Evolutionary conservation across 2,888 invertebrate species (phyloP).

Genomic region (Marronus borbonicus): DNA sequence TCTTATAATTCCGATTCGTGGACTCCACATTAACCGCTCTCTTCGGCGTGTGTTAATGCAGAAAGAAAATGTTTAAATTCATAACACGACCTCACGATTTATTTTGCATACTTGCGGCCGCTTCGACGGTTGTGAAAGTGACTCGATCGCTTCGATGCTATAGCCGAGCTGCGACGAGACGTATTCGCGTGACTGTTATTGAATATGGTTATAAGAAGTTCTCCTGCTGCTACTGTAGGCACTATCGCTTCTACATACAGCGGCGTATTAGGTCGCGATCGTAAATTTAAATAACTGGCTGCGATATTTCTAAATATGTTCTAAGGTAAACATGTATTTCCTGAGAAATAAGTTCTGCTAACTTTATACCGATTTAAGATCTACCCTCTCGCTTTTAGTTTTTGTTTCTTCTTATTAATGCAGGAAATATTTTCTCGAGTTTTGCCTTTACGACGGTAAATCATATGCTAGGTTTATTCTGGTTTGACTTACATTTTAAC

Average conservation of each 20-base stretch:
- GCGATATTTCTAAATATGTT: constrained; percentile 36
- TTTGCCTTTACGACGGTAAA: too few species aligned
- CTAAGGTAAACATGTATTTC: constrained; percentile 36
- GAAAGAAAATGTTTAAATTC: constrained; percentile 50
- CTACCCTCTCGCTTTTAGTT: too few species aligned
- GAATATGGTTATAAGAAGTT: constrained; percentile 32
- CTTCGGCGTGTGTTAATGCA: constrained; percentile 26
- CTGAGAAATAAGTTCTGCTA: constrained; percentile 1
- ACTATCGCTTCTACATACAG: too few species aligned
- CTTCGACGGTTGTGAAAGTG: constrained; percentile 23
- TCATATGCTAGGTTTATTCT: too few species aligned
- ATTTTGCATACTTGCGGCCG: constrained; percentile 34
- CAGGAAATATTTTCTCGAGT: too few species aligned
- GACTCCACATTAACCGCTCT: constrained; percentile 11
- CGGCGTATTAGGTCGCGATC: constrained; percentile 14
- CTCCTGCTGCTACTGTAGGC: background rate
- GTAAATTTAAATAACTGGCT: constrained; percentile 47
- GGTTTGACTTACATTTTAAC: too few species aligned
- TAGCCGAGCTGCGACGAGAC: background rate
- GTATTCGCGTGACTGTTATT: constrained; percentile 42
- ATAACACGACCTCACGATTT: constrained; percentile 49
- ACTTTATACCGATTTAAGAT: too few species aligned
- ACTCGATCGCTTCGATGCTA: too few species aligned
- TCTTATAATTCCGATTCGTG: constrained; percentile 31
- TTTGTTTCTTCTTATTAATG: too few species aligned